Evolutionary conservation across 2,888 invertebrate genomes (phyloP).

Genomic region (Athrips mouffetella): DNA sequence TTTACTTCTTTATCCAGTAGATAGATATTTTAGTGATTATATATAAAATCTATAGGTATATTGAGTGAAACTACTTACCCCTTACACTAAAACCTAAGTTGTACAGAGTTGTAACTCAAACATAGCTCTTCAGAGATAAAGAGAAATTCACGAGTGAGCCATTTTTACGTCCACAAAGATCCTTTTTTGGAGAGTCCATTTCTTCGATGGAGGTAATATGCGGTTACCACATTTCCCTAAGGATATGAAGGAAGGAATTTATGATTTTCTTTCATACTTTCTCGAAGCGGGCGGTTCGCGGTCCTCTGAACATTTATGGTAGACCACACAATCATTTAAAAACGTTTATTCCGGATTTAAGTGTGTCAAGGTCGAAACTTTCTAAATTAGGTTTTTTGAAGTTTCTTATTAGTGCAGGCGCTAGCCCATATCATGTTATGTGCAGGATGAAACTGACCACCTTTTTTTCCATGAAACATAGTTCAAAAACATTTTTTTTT

Average conservation of each 20-base stretch:
- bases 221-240: conserved; percentile 50
- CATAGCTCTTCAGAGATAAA: conserved; percentile 42
- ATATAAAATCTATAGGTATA: background rate
- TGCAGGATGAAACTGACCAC: too few species aligned
- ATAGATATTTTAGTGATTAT: background rate
- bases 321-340: background rate
- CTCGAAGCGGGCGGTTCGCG: background rate
- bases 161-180: conserved; percentile 49
- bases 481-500: too few species aligned
- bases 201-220: conserved; percentile 46
- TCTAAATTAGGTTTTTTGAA: too few species aligned
- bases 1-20: background rate
- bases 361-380: too few species aligned
- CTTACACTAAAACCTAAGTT: conserved; percentile 17
- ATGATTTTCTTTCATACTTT: conserved; percentile 34
- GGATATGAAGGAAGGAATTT: conserved; percentile 45
- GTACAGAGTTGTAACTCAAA: conserved; percentile 37
- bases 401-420: too few species aligned
- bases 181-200: conserved; percentile 46
- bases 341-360: too few species aligned
- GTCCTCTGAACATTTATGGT: conserved; percentile 10
- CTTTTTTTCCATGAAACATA: too few species aligned
- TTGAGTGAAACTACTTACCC: background rate
- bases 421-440: too few species aligned
- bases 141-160: conserved; percentile 42